Conservation (phyloP, 2,113 vertebrate species). For the Hydrochoerus hydrochaeris region DNA sequence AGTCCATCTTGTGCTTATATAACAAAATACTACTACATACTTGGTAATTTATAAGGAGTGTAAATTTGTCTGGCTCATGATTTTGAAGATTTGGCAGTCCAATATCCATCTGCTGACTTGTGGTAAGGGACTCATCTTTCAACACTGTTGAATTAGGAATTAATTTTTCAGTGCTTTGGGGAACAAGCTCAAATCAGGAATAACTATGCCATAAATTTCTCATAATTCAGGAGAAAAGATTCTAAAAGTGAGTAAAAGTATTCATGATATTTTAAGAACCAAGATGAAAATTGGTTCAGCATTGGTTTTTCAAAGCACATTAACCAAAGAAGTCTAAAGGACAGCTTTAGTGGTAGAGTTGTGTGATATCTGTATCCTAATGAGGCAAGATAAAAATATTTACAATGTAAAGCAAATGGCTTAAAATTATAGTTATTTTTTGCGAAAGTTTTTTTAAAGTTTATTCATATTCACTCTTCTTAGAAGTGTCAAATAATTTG, state of each 20-base stretch:
- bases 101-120: neutral
- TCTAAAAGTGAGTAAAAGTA: neutral
- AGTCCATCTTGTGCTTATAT: neutral
- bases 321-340: neutral
- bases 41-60: neutral
- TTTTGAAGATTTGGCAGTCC: too few species aligned
- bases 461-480: neutral
- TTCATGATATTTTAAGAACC: neutral
- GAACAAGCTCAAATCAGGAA: rapidly evolving
- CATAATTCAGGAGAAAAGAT: neutral
- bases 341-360: neutral
- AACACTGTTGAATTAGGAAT: neutral
- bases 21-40: neutral
- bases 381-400: neutral
- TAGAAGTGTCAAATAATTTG: neutral
- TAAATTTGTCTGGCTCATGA: neutral
- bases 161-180: neutral
- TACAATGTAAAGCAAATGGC: neutral
- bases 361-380: neutral
- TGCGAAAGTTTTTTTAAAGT: neutral
- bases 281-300: neutral
- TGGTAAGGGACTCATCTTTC: neutral
- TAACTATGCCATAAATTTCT: neutral
- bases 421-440: neutral
- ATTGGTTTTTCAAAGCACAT: neutral